phyloP scores from a whole-genome alignment of 2,888 invertebrate genomes.

The Laothoe populi region DNA sequence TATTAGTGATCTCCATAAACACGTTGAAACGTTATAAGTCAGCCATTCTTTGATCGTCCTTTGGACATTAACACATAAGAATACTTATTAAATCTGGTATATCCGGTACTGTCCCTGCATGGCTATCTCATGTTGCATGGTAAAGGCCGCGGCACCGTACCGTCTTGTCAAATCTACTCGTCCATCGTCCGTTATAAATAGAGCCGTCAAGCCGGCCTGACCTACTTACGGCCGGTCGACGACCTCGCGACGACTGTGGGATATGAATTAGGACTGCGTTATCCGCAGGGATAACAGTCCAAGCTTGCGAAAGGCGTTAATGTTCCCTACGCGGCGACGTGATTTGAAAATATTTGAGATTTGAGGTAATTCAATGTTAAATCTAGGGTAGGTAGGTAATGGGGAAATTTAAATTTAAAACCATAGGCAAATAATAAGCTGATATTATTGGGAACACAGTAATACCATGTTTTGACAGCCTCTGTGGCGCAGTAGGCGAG shows the following conservation, averaged over 20 bases:
- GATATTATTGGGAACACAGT: too few relatives aligned
- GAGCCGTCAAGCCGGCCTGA: constrained; percentile 52
- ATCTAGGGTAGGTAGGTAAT: not conserved
- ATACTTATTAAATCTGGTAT: too few relatives aligned
- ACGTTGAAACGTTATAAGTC: not conserved
- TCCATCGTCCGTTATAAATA: constrained; percentile 55
- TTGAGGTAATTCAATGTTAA: not conserved
- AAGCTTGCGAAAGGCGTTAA: not conserved
- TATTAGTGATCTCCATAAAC: not conserved
- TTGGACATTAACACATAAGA: too few relatives aligned
- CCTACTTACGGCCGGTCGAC: constrained; percentile 58
- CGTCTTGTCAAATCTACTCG: constrained; percentile 51
- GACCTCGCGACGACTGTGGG: constrained; percentile 53
- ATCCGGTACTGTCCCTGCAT: not conserved
- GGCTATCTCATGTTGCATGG: constrained; percentile 25
- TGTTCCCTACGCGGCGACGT: not conserved
- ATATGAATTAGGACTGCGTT: constrained; percentile 39
- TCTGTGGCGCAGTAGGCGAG: too few relatives aligned
- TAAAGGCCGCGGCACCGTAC: constrained; percentile 27
- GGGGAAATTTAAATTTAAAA: too few relatives aligned
- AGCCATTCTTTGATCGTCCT: not conserved
- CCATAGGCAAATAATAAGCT: too few relatives aligned
- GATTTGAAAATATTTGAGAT: not conserved
- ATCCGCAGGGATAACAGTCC: constrained; percentile 13
- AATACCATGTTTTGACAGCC: too few relatives aligned